A percentile compares a stretch with the other conserved stretches of the same genome.
Evolutionary conservation across 2,797 vertebrate genomes (phyloP).

Genomic region (Poecilia velifera): DNA sequence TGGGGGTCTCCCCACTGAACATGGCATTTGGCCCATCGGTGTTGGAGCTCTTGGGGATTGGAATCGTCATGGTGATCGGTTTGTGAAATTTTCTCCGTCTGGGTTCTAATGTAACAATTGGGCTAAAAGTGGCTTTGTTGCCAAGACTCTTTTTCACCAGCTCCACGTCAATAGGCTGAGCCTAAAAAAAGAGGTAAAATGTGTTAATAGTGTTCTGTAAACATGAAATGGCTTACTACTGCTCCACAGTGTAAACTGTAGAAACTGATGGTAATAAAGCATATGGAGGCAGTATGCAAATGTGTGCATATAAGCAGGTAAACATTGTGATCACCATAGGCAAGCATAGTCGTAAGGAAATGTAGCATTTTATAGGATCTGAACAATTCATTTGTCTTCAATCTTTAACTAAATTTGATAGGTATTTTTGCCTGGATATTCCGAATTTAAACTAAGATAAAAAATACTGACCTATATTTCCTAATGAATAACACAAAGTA

Average conservation of each 20-base stretch:
- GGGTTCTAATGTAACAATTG: conserved; percentile 95
- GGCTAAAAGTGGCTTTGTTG: conserved; percentile 94
- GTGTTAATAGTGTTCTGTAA: neutral
- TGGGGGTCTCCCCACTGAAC: conserved; percentile 89
- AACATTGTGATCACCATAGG: neutral
- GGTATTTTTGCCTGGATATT: neutral
- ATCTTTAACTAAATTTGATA: neutral
- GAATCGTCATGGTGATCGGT: conserved; percentile 98
- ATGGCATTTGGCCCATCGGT: conserved; percentile 83
- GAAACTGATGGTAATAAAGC: neutral
- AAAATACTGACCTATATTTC: neutral
- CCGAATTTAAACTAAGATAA: neutral
- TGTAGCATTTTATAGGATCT: neutral
- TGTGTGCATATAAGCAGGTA: neutral
- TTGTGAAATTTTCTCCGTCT: conserved; percentile 97
- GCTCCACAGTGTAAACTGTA: neutral
- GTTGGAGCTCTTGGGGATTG: conserved; percentile 89
- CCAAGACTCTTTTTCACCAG: conserved; percentile 92
- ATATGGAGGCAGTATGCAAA: neutral
- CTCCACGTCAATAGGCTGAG: conserved; percentile 91
- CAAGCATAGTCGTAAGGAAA: neutral
- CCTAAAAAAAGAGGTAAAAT: conserved; percentile 72
- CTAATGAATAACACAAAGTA: neutral
- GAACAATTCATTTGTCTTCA: neutral
- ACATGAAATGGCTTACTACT: neutral